Base-by-base conservation (phyloP, 2,888 invertebrate species). In the Cantharis lateralis region DNA sequence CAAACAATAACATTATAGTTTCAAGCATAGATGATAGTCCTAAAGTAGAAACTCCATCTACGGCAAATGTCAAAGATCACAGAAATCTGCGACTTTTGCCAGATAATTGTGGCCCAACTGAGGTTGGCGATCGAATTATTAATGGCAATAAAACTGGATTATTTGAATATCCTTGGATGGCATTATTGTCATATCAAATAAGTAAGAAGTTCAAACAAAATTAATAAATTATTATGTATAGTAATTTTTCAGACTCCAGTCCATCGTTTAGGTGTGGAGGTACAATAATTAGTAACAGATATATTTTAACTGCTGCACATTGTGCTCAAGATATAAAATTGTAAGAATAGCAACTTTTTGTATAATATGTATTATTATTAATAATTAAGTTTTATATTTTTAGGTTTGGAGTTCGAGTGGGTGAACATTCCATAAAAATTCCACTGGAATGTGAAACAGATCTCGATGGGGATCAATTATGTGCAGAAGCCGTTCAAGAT, bases 141-240 rank as follows among this genome's bases (percentile, higher is more conserved):
- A 15, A 16, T 16, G 71, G 72, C 3, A 16, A 64, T 10, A 15
- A 13, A 16, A 72, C 68, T 10, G 61, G 16, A 0, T 85, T 93
- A 2, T 90, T 89, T 26, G 93, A 95, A 82, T 93, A 91, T 88
- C 95, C 95, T 0, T 95, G 95, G 95, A 93, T 95, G 93, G 94
- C 92, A 0, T 87, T 95, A 3, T 86, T 95, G 18, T 91, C 91
- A 1, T 95, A 94, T 79, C 80, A 84, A 15, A 85, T 84, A 62
- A 82, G 86, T 78, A 48, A 74, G 1, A 77, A 69, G 16, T 15
- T 68, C n/a, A 11, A 32, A 24, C 11, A 15, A 16, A 48, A 4
- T 28, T 10, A 13, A 20, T 15, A 15, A 16, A 9, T 82, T 83
- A 10, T 71, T 73, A 7, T 87, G 87, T 79, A 77, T 86, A 2